Base-by-base conservation (phyloP, 2,113 vertebrate species). In the Nothoprocta pentlandii region DNA sequence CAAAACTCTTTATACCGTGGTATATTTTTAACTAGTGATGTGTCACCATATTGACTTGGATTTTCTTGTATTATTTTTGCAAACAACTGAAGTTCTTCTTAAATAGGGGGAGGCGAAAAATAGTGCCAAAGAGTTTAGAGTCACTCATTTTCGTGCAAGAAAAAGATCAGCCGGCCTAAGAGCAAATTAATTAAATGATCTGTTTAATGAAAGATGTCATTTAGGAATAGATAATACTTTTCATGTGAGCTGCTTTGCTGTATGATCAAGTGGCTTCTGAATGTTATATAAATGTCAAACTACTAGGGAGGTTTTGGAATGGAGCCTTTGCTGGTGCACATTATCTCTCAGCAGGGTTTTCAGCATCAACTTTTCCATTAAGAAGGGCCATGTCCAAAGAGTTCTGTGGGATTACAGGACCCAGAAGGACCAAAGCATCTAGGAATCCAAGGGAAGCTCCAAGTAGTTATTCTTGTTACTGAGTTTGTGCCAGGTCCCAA, bases 161-260 rank as follows among this genome's bases (percentile, higher is more conserved):
- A 77, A 84, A 64, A 49, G 62, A 32, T 94, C 83, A 81, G 46
- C 85, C 96, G 96, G 96, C 80, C 91, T 77, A 10, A 73, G 85
- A 92, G 85, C 93, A 96, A 93, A 75, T 96, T 94, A 93, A 94
- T 96, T 96, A 96, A 96, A 92, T 86, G 41, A 97, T 97, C 95
- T 62, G 89, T 95, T 97, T 94, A 94, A 66, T 85, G 71, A 95
- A 91, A 96, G 93, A 94, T 95, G 94, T 93, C 94, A 95, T 94
- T n/a, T 87, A 95, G 86, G 88, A 94, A 90, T 42, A 94, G 96
- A 94, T 95, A 96, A 90, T 90, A 25, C 74, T 83, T 88, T 78
- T 89, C 76, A 14, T 93, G 81, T 87, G 95, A 96, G 93, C 63
- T n/a, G 74, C 92, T 91, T 93, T 69, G 20, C 68, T 77, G 73